Percentiles rank a stretch among this genome's conserved stretches.
These are phyloP conservation scores for Centroberyx gerrardi DNA, from an alignment of 2,797 vertebrate genomes.

Conservation along the genomic window DNA sequence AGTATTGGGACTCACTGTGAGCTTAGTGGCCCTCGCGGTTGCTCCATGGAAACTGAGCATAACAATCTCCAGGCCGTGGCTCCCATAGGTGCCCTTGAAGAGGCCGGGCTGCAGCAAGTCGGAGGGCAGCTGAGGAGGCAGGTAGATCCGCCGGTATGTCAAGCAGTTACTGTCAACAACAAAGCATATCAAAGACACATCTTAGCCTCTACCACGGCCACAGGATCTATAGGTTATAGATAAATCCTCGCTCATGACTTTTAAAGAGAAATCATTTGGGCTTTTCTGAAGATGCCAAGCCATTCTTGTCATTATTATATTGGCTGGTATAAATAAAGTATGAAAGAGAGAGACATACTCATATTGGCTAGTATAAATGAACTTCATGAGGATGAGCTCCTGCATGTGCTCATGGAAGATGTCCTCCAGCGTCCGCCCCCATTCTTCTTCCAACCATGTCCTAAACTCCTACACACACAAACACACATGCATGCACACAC, in stretches of 20 bases:
- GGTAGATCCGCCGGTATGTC: slow-evolving; percentile 97
- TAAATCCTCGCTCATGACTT: not conserved
- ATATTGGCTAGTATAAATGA: slow-evolving; percentile 99
- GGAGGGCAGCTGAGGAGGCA: slow-evolving; percentile 89
- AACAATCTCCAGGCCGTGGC: slow-evolving; percentile 97
- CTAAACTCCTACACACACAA: slow-evolving; percentile 91
- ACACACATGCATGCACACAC: slow-evolving; percentile 11
- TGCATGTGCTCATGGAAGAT: slow-evolving; percentile 99
- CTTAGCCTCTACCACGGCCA: not conserved
- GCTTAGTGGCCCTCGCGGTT: slow-evolving; percentile 93
- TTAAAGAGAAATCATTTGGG: not conserved
- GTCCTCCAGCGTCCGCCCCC: slow-evolving; percentile 97
- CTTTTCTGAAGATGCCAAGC: not conserved
- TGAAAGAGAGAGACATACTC: slow-evolving; percentile 86
- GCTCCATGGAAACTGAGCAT: slow-evolving; percentile 97
- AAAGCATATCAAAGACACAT: slow-evolving; percentile 7
- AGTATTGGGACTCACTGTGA: slow-evolving; percentile 89
- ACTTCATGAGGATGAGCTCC: slow-evolving; percentile 99
- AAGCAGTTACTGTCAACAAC: slow-evolving; percentile 92
- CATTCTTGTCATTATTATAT: not conserved
- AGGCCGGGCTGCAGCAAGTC: slow-evolving; percentile 95
- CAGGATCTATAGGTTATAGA: not conserved
- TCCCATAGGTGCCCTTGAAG: slow-evolving; percentile 98
- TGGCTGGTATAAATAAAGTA: not conserved
- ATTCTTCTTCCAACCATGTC: slow-evolving; percentile 97